Evolutionary conservation across 2,113 vertebrate species (phyloP).

Genomic region (Cyphomyrus discorhynchus): DNA sequence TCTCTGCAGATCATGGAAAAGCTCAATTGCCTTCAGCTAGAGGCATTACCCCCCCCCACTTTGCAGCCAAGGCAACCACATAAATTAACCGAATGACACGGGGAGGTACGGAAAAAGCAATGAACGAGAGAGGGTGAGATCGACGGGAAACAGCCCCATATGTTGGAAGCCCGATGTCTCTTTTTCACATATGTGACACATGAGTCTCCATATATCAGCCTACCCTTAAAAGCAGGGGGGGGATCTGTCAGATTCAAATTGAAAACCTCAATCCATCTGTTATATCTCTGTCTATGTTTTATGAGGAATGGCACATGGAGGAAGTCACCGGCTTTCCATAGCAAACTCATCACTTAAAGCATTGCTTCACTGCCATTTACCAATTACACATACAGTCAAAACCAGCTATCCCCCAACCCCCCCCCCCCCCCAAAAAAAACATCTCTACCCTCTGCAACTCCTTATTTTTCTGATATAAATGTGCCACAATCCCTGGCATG

Average conservation of each 20-base stretch:
- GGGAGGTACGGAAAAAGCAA: neutral
- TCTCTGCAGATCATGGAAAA: neutral
- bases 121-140: neutral
- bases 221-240: neutral
- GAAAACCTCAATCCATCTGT: neutral
- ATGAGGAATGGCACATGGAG: neutral
- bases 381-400: neutral
- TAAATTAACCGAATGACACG: neutral
- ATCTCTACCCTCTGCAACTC: neutral
- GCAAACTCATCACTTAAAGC: neutral
- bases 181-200: neutral
- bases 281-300: neutral
- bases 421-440: neutral
- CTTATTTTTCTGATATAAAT: neutral
- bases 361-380: neutral
- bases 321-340: neutral
- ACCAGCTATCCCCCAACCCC: neutral
- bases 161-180: neutral
- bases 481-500: neutral
- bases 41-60: neutral
- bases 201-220: neutral
- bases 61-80: neutral
- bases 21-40: neutral
- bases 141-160: neutral
- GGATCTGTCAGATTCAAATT: neutral